Base-by-base conservation (phyloP, 2,113 vertebrate genomes). In the Lanius collurio region DNA sequence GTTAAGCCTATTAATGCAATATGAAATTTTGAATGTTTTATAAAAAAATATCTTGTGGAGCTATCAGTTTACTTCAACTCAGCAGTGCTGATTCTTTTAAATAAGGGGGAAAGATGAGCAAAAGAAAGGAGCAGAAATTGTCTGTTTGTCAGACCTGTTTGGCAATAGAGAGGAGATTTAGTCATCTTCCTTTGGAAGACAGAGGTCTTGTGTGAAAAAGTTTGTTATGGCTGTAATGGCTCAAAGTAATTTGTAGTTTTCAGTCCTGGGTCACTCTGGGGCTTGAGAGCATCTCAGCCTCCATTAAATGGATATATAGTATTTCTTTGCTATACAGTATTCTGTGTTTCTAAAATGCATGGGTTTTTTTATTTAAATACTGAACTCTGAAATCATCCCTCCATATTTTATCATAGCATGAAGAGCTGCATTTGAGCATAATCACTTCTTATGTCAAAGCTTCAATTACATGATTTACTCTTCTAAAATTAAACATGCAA, bases 401-500 rank as follows among this genome's bases (percentile, higher is more conserved):
- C 44, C 1, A 0, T 82, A 46, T 88, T 94, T 94, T 83, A 80
- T 87, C 59, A 11, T 31, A 33, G 37, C 69, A 52, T 11, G 47
- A 57, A 90, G 70, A 81, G 70, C 77, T 80, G 44, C 60, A 44
- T 89, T 95, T 50, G 52, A 91, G 80, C 83, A 49, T 89, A 97
- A 97, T 95, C 75, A 73, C 89, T 88, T 89, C 81, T 85, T 78
- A 56, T 90, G 74, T 87, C 70, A 87, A 57, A 87, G 83, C 87
- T 96, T 96, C 89, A 97, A 91, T 95, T 94, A 89, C 53, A 49
- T 76, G 94, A 95, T 96, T 94, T 96, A 81, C 74, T 47, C 70
- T 89, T 94, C 94, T 94, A 95, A 96, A 96, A 95, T 95, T 83
- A 96, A 96, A 93, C 63, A 76, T 41, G 59, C 64, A 87, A 94